Percentiles rank a stretch among this genome's conserved stretches.
Evolutionary conservation across 2,113 vertebrate genomes (phyloP).

Genomic region (Oryzias woworae): DNA sequence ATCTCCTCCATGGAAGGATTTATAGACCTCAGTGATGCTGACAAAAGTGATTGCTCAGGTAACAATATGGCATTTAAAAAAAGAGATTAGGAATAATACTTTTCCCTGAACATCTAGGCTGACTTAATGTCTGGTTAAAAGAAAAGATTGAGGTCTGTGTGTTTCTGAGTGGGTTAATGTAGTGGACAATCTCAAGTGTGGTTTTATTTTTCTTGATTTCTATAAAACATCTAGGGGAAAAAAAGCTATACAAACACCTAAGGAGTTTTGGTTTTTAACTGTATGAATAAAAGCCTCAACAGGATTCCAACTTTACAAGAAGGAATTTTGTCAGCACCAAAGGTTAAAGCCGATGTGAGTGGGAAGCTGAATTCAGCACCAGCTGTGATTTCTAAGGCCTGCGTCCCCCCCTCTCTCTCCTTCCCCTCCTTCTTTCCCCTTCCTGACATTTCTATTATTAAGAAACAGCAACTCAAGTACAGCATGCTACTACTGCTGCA

Average conservation of each 20-base stretch:
- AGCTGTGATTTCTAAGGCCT: conserved; percentile 67
- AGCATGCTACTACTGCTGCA: conserved; percentile 46
- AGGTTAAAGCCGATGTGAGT: conserved; percentile 66
- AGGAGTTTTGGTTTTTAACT: conserved; percentile 11
- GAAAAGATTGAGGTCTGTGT: conserved; percentile 20
- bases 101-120: conserved; percentile 40
- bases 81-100: conserved; percentile 53
- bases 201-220: no score
- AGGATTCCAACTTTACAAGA: conserved; percentile 6
- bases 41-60: conserved; percentile 69
- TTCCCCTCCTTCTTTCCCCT: conserved; percentile 22
- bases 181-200: no score
- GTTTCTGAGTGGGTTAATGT: no score
- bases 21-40: conserved; percentile 70
- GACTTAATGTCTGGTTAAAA: conserved; percentile 53
- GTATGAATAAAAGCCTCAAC: conserved; percentile 10
- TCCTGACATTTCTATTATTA: conserved; percentile 73
- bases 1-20: conserved; percentile 73
- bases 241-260: neutral
- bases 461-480: conserved; percentile 63
- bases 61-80: conserved; percentile 63
- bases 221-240: neutral
- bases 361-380: conserved; percentile 61
- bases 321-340: conserved; percentile 33
- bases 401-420: conserved; percentile 7